Percentiles rank a stretch among this genome's conserved stretches.
These are phyloP conservation scores for Apis laboriosa DNA, from an alignment of 1,140 invertebrate genomes.

Conservation along the genomic window DNA sequence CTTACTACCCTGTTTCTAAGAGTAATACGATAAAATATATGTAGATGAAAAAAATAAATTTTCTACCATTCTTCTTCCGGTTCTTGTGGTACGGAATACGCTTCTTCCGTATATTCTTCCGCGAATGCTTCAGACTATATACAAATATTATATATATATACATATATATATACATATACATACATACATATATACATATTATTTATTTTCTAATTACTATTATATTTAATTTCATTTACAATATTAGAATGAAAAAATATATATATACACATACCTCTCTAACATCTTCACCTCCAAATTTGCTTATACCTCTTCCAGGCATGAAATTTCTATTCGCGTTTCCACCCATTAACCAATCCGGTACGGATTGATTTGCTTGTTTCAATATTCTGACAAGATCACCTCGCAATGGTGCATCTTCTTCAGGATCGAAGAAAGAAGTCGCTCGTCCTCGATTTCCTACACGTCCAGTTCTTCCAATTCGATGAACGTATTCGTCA, in stretches of 20 bases:
- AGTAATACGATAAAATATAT: not conserved
- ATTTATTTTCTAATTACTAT: slow-evolving; percentile 5
- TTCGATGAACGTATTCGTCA: slow-evolving; percentile 97
- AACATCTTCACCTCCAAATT: slow-evolving; percentile 83
- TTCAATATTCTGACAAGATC: slow-evolving; percentile 88
- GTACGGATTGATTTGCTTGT: slow-evolving; percentile 84
- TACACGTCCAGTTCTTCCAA: slow-evolving; percentile 96
- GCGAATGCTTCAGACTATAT: slow-evolving; percentile 45
- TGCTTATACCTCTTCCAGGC: slow-evolving; percentile 53
- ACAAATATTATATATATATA: slow-evolving; percentile 5
- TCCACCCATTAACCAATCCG: slow-evolving; percentile 82
- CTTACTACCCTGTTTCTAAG: slow-evolving; percentile 20
- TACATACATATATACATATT: not conserved
- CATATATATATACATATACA: too few species aligned
- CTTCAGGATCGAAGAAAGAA: slow-evolving; percentile 89
- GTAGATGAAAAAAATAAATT: not conserved
- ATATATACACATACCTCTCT: slow-evolving; percentile 70
- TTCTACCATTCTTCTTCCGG: slow-evolving; percentile 69
- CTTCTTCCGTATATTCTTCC: slow-evolving; percentile 22
- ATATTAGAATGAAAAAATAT: not conserved
- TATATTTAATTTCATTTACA: not conserved
- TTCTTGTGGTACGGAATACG: slow-evolving; percentile 36
- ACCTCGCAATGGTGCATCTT: slow-evolving; percentile 83
- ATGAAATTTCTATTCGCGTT: slow-evolving; percentile 74
- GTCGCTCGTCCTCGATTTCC: slow-evolving; percentile 95